phyloP scores from a whole-genome alignment of 2,113 vertebrate species.

The Notarius quadriscutis region DNA sequence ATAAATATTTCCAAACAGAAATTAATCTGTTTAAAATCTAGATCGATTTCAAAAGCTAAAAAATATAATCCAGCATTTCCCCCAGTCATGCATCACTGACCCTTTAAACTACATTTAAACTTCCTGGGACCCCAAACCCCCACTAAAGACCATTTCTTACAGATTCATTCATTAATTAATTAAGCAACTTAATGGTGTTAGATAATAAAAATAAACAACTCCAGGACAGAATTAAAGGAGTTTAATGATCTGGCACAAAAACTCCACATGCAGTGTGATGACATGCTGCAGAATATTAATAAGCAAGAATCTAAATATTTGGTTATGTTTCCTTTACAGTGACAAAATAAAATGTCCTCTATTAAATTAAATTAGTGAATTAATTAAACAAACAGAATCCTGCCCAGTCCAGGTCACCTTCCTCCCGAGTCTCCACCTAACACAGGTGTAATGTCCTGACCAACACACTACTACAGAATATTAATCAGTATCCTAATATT shows the following conservation, averaged over 20 bases:
- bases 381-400: no score
- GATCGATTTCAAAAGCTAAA: background rate
- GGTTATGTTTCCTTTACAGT: background rate
- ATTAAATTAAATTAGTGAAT: no score
- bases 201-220: no score
- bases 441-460: no score
- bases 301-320: background rate
- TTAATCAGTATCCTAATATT: background rate
- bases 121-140: background rate
- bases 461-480: background rate
- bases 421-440: background rate
- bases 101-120: background rate
- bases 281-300: background rate
- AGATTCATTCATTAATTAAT: no score
- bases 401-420: no score
- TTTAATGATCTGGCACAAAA: background rate
- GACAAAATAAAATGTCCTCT: no score
- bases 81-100: background rate
- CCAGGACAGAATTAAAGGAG: background rate
- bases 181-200: no score
- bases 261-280: fast-evolving
- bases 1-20: no score
- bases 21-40: no score
- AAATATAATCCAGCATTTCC: background rate
- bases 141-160: no score